Evolutionary conservation across 2,113 vertebrate genomes (phyloP), one percentile per base, ranked within the genome.

Genomic region (Baryphthengus martii): DNA sequence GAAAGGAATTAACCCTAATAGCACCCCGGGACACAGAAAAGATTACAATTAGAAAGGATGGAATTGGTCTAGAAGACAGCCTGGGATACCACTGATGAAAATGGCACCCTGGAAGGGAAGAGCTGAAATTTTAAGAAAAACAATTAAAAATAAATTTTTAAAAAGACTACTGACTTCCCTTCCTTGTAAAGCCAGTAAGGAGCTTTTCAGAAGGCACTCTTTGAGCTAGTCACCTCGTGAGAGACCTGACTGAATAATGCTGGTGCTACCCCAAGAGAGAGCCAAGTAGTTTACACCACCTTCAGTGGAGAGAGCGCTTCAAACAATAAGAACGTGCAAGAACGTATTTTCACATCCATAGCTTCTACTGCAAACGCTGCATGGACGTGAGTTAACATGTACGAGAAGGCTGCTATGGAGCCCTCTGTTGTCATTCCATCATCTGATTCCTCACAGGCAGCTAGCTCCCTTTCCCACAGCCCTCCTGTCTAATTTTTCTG

Each of bases 1-100:
- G 13, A 79, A 74, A 89, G 7, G 17, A 94, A 74, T 74, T 81
- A 84, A 89, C 21, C 9, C 87, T 90, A 15, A 17, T 12, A 73
- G 24, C 7, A 61, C 33, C 28, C 16, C 4, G 21, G 15, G 35
- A 6, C 33, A 78, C 33, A 87, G 37, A 79, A 75, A 63, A 79
- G 11, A 65, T 10, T 9, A 59, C 4, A 53, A 37, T 9, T 19
- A 29, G 17, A 35, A 8, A 70, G 3, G 11, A 72, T 1, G 6
- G 35, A 50, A 55, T 2, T 33, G 10, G 17, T 39, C 45, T 25
- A 71, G 29, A 31, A 65, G 37, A 81, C 0, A 74, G n/a, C 8
- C 31, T 85, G 65, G 31, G 42, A 68, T 20, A 78, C 11, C 75
- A 40, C 26, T 18, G 53, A 42, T 44, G 29, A 17, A 73, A 88